Percentiles rank a stretch among this genome's conserved stretches.
These are phyloP conservation scores for Campopleginae sp. DNA, from an alignment of 2,888 invertebrate genomes.

Conservation along the genomic window DNA sequence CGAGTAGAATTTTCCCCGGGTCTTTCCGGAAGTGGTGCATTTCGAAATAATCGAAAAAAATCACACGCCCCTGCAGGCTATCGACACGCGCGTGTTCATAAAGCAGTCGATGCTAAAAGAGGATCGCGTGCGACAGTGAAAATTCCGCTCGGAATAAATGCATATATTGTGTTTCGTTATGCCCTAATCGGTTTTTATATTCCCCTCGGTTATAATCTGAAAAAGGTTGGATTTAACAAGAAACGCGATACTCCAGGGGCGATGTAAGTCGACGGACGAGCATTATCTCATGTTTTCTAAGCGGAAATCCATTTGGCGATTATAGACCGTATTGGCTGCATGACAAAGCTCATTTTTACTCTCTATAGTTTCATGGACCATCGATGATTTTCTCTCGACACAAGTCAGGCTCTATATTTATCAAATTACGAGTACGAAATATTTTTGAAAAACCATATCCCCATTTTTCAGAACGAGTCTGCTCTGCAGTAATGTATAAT, in stretches of 20 bases:
- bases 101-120: conserved; percentile 1
- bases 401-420: neutral
- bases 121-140: conserved; percentile 50
- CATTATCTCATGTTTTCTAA: conserved; percentile 21
- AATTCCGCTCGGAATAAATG: conserved; percentile 7
- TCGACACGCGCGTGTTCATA: neutral
- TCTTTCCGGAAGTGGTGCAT: neutral
- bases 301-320: conserved; percentile 19
- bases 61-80: no score
- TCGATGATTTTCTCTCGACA: neutral
- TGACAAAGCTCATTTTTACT: neutral
- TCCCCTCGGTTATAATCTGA: conserved; percentile 39
- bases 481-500: neutral
- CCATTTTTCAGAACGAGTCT: neutral
- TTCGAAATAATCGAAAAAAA: neutral
- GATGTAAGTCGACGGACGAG: neutral
- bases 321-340: neutral
- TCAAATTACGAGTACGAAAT: neutral
- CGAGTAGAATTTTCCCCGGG: no score
- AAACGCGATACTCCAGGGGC: conserved; percentile 60
- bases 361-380: neutral
- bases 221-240: conserved; percentile 27
- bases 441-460: neutral
- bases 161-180: conserved; percentile 28
- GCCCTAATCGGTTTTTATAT: conserved; percentile 58